A percentile compares a stretch with the other conserved stretches of the same genome.
These are phyloP conservation scores for Pseudopleuronectes americanus DNA, from an alignment of 2,797 vertebrate species.

Conservation along the genomic window DNA sequence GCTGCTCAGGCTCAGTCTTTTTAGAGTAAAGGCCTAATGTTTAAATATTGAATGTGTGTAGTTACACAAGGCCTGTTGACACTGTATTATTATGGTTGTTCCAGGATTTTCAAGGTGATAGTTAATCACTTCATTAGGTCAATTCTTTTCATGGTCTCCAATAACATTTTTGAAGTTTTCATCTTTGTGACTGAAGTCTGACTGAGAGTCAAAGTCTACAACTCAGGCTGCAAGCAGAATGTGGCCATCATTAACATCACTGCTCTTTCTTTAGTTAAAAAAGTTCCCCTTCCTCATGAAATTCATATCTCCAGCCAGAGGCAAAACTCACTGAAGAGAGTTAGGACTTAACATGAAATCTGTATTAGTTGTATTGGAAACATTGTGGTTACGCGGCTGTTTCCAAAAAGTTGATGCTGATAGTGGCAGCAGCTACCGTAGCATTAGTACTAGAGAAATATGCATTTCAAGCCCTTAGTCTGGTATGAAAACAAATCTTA, in stretches of 20 bases:
- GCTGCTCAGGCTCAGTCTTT: too few relatives aligned
- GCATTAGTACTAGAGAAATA: too few relatives aligned
- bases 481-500: conserved; percentile 69
- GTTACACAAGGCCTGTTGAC: neutral
- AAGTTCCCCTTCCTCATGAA: neutral
- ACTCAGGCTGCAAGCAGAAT: neutral
- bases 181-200: neutral
- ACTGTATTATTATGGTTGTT: neutral
- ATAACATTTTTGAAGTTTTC: neutral
- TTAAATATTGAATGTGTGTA: neutral
- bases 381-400: conserved; percentile 5
- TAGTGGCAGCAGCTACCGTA: neutral
- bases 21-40: neutral
- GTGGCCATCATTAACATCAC: neutral
- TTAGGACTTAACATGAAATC: conserved; percentile 2
- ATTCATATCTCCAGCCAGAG: neutral
- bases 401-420: conserved; percentile 24
- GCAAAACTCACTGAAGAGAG: conserved; percentile 1
- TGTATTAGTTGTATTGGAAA: conserved; percentile 12
- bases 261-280: neutral
- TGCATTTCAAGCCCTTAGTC: conserved; percentile 3
- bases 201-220: neutral
- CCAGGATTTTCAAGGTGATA: neutral
- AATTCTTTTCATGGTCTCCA: neutral
- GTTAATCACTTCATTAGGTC: neutral